phyloP scores from a whole-genome alignment of 2,888 invertebrate genomes.

The Sceliomorpha sp. region DNA sequence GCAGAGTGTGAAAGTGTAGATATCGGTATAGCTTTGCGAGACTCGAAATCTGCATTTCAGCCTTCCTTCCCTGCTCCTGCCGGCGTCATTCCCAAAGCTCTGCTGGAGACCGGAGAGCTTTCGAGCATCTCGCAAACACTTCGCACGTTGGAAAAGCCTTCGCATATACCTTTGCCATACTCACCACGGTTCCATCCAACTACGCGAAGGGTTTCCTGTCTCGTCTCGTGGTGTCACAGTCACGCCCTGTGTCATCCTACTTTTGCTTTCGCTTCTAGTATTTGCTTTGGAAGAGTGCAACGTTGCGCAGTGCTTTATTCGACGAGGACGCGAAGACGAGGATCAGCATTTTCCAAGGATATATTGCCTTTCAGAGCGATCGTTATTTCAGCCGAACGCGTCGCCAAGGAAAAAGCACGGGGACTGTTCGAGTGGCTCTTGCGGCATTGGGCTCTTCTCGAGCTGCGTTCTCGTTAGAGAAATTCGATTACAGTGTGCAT shows the following conservation, averaged over 20 bases:
- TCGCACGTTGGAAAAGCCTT: constrained; percentile 64
- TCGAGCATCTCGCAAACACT: constrained; percentile 79
- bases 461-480: background rate
- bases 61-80: constrained; percentile 67
- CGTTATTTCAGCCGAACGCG: constrained; percentile 60
- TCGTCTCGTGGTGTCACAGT: constrained; percentile 30
- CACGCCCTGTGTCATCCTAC: constrained; percentile 63
- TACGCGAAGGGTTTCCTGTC: constrained; percentile 47
- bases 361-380: constrained; percentile 59
- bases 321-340: constrained; percentile 54
- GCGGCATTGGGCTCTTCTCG: too few relatives aligned
- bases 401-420: constrained; percentile 26
- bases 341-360: constrained; percentile 67
- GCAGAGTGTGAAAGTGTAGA: constrained; percentile 55
- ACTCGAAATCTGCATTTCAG: constrained; percentile 81
- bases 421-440: constrained; percentile 5
- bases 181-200: constrained; percentile 33
- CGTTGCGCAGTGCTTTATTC: constrained; percentile 64
- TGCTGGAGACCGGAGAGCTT: constrained; percentile 74
- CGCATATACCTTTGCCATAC: constrained; percentile 29
- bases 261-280: constrained; percentile 69
- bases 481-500: too few relatives aligned
- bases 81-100: constrained; percentile 55
- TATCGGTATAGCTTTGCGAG: constrained; percentile 61
- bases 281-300: constrained; percentile 70